Base-by-base conservation (phyloP, 64 coral and sea anemone genomes). In the Astreopora myriophthalma region DNA sequence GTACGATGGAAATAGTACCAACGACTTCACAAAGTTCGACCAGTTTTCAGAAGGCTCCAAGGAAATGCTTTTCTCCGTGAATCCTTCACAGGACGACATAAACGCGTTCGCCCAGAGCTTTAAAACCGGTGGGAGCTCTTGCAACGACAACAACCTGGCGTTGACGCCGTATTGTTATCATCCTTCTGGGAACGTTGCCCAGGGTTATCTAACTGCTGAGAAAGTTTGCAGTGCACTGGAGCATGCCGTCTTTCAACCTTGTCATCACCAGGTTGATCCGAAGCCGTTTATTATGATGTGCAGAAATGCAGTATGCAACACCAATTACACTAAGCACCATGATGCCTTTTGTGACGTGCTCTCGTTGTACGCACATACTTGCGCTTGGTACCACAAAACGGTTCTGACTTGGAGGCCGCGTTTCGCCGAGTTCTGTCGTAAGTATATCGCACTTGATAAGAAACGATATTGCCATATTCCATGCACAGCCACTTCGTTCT, bases 291-390 rank as follows among this genome's bases (percentile, higher is more conserved):
- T 90, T 58, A 44, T 61, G 24, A 89, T 93, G 90, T 98, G 96
- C 62, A 98, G 92, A 75, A 46, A 72, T 5, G 96, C 95, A 19
- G 79, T 98, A 10, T 98, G 93, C 26, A 81, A 73, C 8, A 95
- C 93, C 22, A 95, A 95, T 31, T 84, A 86, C 34, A 86, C 86
- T 0, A 12, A 81, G 23, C 70, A 89, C 44, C 52, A n/a, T 16
- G 89, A 95, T 14, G 88, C 89, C n/a, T 28, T 60, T 10, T 98
- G 96, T n/a, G 91, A 98, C 39, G 76, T 90, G 17, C 67, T 98
- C 35, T 64, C 93, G 3, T 34, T 92, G 12, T 98, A 98, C 30
- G 83, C 96, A 8, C 89, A 86, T 8, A 71, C 79, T 19, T 98
- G 96, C 51, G 93, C 93, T 20, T 89, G 93, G 72, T 88, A 91